Evolutionary conservation across 2,888 invertebrate species (phyloP).

Genomic region (Cephalotes varians): DNA sequence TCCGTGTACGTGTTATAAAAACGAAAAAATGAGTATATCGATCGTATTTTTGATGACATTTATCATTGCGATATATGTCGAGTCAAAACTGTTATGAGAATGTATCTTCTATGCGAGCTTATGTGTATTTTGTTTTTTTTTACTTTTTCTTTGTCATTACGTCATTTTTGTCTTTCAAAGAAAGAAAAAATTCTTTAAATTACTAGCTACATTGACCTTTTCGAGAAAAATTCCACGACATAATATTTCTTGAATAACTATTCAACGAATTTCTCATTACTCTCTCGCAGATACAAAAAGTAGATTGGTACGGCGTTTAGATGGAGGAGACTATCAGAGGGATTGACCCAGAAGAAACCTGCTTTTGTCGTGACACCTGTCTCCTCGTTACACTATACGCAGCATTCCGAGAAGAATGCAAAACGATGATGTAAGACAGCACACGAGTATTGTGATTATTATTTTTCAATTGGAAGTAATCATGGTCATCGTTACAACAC

Average conservation of each 20-base stretch:
- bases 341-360: constrained; percentile 77
- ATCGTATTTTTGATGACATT: background rate
- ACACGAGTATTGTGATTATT: background rate
- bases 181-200: background rate
- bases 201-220: background rate
- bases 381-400: constrained; percentile 80
- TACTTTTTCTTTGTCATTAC: too few relatives aligned
- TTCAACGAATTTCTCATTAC: background rate
- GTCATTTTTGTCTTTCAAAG: background rate
- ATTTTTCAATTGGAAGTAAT: background rate
- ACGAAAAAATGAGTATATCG: constrained; percentile 36
- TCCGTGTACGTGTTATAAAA: too few relatives aligned
- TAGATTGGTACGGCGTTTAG: constrained; percentile 25
- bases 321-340: constrained; percentile 8
- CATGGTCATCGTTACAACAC: background rate
- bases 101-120: background rate
- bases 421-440: constrained; percentile 32
- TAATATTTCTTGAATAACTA: background rate
- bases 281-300: constrained; percentile 21
- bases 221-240: background rate
- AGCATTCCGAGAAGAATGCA: constrained; percentile 26
- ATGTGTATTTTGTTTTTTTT: background rate
- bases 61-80: background rate
- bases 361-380: constrained; percentile 82
- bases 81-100: background rate